Percentiles rank a stretch among this genome's conserved stretches.
These are phyloP conservation scores for Gymnoscopelus microlampas DNA, from an alignment of 2,797 vertebrate genomes.

Conservation along the genomic window DNA sequence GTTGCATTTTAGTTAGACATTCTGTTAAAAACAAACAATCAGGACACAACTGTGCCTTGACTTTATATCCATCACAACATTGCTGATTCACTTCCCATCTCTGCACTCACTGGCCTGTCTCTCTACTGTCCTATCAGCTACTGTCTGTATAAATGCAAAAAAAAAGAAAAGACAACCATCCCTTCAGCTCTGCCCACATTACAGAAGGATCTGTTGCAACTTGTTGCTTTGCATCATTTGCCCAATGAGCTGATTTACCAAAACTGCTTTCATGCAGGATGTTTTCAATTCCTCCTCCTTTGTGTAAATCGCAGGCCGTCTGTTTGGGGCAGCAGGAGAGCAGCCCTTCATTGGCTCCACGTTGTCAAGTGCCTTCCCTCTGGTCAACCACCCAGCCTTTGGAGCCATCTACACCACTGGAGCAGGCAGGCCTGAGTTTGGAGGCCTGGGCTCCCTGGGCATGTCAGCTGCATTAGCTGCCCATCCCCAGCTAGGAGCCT, in stretches of 20 bases:
- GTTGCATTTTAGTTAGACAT: too few species aligned
- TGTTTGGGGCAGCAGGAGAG: slow-evolving; percentile 90
- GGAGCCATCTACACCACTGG: slow-evolving; percentile 90
- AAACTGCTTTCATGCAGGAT: slow-evolving; percentile 9
- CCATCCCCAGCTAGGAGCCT: slow-evolving; percentile 90
- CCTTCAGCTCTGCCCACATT: too few species aligned
- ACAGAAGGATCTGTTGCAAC: slow-evolving; percentile 6
- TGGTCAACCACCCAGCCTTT: slow-evolving; percentile 93
- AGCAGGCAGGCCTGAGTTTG: slow-evolving; percentile 92
- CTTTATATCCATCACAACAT: too few species aligned
- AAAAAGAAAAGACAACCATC: too few species aligned
- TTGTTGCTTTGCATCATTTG: slow-evolving; percentile 32
- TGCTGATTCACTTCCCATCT: too few species aligned
- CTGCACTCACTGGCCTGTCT: too few species aligned
- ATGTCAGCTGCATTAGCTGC: slow-evolving; percentile 90
- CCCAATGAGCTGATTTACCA: not conserved
- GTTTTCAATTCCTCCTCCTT: slow-evolving; percentile 31
- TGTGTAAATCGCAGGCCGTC: slow-evolving; percentile 82
- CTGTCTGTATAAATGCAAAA: too few species aligned
- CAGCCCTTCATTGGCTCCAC: slow-evolving; percentile 92
- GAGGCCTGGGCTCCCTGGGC: slow-evolving; percentile 90
- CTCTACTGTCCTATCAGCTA: too few species aligned
- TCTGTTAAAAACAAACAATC: too few species aligned
- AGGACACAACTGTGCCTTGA: too few species aligned
- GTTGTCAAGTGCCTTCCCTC: slow-evolving; percentile 94